Percentiles rank a stretch among this genome's conserved stretches.
Conservation (phyloP, 1,140 invertebrate genomes). For the Drosophila obscura region DNA sequence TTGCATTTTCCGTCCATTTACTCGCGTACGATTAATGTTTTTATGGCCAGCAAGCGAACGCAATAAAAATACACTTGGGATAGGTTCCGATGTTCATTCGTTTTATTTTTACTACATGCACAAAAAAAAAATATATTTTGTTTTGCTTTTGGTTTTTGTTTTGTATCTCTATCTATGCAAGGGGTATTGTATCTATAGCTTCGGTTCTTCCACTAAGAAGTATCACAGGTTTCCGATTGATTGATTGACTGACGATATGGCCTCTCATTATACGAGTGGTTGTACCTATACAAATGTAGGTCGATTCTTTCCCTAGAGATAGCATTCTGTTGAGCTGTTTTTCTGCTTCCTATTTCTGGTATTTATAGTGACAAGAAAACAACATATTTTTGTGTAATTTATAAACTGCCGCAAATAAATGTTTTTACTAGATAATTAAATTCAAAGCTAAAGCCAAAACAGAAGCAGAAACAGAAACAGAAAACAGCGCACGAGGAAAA, state of each 20-base stretch:
- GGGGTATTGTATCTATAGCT: too few relatives aligned
- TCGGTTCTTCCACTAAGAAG: slow-evolving; percentile 16
- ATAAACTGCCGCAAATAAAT: slow-evolving; percentile 55
- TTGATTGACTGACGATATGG: slow-evolving; percentile 2
- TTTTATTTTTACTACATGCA: slow-evolving; percentile 37
- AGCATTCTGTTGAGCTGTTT: slow-evolving; percentile 13
- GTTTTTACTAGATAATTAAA: slow-evolving; percentile 52
- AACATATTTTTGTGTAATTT: slow-evolving; percentile 46
- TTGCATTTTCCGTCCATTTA: slow-evolving; percentile 32
- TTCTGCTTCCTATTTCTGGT: not conserved
- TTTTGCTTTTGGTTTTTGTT: too few relatives aligned
- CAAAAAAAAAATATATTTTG: not conserved
- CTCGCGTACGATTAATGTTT: slow-evolving; percentile 29
- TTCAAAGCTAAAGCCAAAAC: slow-evolving; percentile 43
- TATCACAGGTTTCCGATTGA: slow-evolving; percentile 7
- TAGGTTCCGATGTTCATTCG: slow-evolving; percentile 45
- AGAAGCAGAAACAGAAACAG: slow-evolving; percentile 6
- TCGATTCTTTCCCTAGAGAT: not conserved
- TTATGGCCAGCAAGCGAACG: slow-evolving; percentile 14
- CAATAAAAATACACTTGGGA: slow-evolving; percentile 58
- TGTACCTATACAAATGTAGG: not conserved
- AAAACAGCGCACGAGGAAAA: not conserved
- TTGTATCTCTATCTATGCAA: too few relatives aligned
- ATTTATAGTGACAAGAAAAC: too few relatives aligned
- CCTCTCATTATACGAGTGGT: not conserved